These are phyloP conservation scores for Copidosoma aretas DNA, from an alignment of 2,888 invertebrate species.

Conservation along the genomic window DNA sequence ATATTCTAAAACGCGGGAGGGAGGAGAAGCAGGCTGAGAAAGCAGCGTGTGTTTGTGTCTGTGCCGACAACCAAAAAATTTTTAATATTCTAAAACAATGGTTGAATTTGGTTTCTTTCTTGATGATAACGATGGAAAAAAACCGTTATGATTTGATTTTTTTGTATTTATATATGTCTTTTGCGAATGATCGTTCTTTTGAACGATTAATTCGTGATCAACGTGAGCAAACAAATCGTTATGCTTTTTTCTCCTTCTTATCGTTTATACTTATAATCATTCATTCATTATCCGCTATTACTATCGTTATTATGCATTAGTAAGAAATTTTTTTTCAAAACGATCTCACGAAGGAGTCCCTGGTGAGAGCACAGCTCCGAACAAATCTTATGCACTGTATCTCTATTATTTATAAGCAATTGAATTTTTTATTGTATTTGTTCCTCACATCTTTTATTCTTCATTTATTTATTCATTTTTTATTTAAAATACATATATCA, in stretches of 20 bases:
- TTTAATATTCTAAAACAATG: too few relatives aligned
- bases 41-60: constrained; percentile 11
- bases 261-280: constrained; percentile 46
- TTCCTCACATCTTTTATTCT: constrained; percentile 48
- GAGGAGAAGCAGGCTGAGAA: constrained; percentile 31
- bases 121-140: too few relatives aligned
- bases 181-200: constrained; percentile 31
- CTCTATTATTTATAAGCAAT: constrained; percentile 62
- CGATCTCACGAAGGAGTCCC: constrained; percentile 59
- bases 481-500: constrained; percentile 54
- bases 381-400: constrained; percentile 61
- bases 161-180: constrained; percentile 3
- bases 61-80: constrained; percentile 35
- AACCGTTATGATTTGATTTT: too few relatives aligned
- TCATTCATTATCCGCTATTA: constrained; percentile 46
- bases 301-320: constrained; percentile 60
- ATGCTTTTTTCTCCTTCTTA: constrained; percentile 45
- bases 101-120: too few relatives aligned
- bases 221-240: constrained; percentile 49
- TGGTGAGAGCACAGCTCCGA: constrained; percentile 62
- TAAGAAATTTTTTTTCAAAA: constrained; percentile 62
- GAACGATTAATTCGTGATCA: constrained; percentile 45
- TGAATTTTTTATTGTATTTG: constrained; percentile 58
- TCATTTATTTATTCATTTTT: constrained; percentile 45
- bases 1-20: neutral